These are phyloP conservation scores for Cnemophilus loriae DNA, from an alignment of 2,113 vertebrate genomes.

Conservation along the genomic window DNA sequence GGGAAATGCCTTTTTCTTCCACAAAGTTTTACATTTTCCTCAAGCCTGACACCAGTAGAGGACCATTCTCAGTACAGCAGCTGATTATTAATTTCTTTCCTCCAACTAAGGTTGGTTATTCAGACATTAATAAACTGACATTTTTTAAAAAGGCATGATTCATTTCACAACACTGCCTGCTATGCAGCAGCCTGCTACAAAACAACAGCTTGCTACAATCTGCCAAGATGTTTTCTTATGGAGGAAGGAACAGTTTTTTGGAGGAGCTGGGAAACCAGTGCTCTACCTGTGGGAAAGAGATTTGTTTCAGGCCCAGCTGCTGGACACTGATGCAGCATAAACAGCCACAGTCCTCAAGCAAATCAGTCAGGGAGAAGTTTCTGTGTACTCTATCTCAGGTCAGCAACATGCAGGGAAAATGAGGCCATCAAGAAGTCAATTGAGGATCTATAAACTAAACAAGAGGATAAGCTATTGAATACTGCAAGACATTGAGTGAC, in stretches of 20 bases:
- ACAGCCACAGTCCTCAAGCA: neutral
- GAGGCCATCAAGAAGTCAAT: neutral
- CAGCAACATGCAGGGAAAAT: neutral
- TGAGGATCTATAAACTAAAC: slow-evolving; percentile 19
- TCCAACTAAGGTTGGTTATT: neutral
- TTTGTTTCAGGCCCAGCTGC: neutral
- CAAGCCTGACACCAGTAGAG: neutral
- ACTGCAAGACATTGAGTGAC: neutral
- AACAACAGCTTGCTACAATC: neutral
- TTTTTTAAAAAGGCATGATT: neutral
- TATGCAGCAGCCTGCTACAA: neutral
- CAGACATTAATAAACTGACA: neutral
- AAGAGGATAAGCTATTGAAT: neutral
- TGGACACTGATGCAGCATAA: neutral
- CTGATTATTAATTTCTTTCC: neutral
- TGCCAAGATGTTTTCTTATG: neutral
- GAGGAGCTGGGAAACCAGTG: neutral
- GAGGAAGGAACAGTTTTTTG: neutral
- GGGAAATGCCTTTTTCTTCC: neutral
- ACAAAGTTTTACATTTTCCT: neutral
- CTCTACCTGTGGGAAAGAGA: neutral
- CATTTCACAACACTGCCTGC: neutral
- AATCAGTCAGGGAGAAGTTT: neutral
- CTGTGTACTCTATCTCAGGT: neutral
- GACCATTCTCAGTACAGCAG: neutral